These are phyloP conservation scores for Percopsis omiscomaycus DNA, from an alignment of 2,797 vertebrate genomes.

Conservation along the genomic window DNA sequence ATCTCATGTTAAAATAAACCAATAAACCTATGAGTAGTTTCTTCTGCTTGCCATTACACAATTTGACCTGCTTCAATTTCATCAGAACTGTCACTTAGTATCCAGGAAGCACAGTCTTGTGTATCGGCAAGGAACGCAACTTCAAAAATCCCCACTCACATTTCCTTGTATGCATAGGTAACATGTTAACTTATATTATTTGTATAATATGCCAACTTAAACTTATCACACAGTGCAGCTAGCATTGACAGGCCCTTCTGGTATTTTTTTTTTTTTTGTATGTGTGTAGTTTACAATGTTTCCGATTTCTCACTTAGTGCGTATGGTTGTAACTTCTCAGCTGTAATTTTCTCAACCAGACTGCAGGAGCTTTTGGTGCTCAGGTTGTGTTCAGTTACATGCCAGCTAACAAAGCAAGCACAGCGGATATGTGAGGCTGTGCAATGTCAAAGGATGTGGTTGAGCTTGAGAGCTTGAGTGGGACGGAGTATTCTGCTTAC, in stretches of 20 bases:
- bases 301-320: neutral
- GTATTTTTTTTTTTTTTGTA: constrained; percentile 22
- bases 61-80: constrained; percentile 19
- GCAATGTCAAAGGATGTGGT: constrained; percentile 75
- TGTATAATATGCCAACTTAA: neutral
- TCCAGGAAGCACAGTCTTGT: constrained; percentile 33
- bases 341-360: neutral
- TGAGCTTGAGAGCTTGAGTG: constrained; percentile 44
- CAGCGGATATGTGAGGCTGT: constrained; percentile 53
- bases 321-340: neutral
- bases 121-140: constrained; percentile 17
- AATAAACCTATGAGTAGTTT: neutral
- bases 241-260: neutral
- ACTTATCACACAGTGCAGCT: neutral
- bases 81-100: constrained; percentile 36
- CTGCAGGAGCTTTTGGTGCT: neutral
- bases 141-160: neutral
- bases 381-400: constrained; percentile 5
- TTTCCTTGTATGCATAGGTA: neutral
- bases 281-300: neutral
- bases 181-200: neutral
- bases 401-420: constrained; percentile 30
- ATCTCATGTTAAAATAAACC: neutral
- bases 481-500: constrained; percentile 44
- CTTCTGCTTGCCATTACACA: constrained; percentile 24